phyloP scores from a whole-genome alignment of 2,888 invertebrate genomes.

The Stenotaenia linearis region DNA sequence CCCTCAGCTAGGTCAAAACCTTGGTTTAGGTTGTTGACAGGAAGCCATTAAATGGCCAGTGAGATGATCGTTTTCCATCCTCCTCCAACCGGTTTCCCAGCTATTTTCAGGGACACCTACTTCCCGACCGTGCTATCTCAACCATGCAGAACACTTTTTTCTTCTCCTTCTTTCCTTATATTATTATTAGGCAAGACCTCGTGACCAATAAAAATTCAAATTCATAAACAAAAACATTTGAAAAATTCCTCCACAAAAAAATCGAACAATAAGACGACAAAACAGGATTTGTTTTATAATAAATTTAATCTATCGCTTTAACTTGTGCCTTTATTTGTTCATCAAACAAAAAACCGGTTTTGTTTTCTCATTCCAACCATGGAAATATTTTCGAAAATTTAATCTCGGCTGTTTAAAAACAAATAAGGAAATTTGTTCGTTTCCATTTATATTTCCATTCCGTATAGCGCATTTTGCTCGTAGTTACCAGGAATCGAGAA shows the following conservation, averaged over 20 bases:
- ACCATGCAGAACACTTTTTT: background rate
- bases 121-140: background rate
- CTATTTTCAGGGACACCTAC: background rate
- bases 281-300: too few relatives aligned
- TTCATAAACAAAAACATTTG: too few relatives aligned
- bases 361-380: background rate
- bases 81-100: background rate
- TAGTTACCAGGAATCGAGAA: background rate
- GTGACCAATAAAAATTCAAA: background rate
- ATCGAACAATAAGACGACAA: background rate
- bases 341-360: too few relatives aligned
- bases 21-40: conserved; percentile 26
- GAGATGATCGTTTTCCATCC: background rate
- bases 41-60: background rate
- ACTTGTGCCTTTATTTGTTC: too few relatives aligned
- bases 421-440: background rate
- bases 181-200: background rate
- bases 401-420: background rate
- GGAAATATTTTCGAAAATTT: background rate
- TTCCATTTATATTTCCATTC: background rate
- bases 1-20: conserved; percentile 10
- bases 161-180: background rate
- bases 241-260: background rate
- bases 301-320: too few relatives aligned
- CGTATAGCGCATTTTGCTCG: background rate